A percentile compares a stretch with the other conserved stretches of the same genome.
Conservation (phyloP, 2,113 vertebrate species). For the Sinocyclocheilus rhinocerous region DNA sequence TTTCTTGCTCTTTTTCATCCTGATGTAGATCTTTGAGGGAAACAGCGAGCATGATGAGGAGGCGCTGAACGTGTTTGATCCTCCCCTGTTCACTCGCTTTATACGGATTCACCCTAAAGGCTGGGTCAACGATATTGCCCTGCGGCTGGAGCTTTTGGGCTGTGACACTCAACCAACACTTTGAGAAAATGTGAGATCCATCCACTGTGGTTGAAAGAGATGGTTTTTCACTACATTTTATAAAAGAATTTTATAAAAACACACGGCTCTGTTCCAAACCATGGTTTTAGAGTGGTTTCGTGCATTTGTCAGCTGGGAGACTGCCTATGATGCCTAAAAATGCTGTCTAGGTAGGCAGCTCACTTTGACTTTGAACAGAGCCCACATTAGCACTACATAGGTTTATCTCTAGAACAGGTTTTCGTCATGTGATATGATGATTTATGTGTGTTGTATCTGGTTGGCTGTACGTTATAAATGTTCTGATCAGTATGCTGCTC, state of each 20-base stretch:
- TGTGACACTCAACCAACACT: constrained; percentile 81
- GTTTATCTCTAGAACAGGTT: background rate
- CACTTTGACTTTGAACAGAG: background rate
- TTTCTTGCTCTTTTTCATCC: background rate
- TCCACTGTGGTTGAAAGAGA: background rate
- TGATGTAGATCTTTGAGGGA: constrained; percentile 83
- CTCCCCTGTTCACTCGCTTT: constrained; percentile 81
- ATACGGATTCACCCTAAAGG: constrained; percentile 85
- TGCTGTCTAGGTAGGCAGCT: background rate
- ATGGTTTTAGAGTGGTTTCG: background rate
- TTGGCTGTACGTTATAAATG: background rate
- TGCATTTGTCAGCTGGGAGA: background rate
- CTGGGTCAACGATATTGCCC: constrained; percentile 87
- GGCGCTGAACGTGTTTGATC: constrained; percentile 75
- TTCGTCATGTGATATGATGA: background rate
- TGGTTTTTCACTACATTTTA: background rate
- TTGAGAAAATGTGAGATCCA: constrained; percentile 24
- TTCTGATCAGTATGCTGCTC: background rate
- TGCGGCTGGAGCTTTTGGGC: constrained; percentile 88
- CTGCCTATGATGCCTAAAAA: background rate
- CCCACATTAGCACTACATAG: constrained; percentile 1
- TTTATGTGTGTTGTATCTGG: constrained; percentile 3
- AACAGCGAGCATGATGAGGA: constrained; percentile 80
- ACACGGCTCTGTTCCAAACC: background rate
- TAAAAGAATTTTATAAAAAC: background rate